A percentile compares a stretch with the other conserved stretches of the same genome.
phyloP scores from a whole-genome alignment of 2,113 vertebrate genomes.

The Seriola aureovittata region DNA sequence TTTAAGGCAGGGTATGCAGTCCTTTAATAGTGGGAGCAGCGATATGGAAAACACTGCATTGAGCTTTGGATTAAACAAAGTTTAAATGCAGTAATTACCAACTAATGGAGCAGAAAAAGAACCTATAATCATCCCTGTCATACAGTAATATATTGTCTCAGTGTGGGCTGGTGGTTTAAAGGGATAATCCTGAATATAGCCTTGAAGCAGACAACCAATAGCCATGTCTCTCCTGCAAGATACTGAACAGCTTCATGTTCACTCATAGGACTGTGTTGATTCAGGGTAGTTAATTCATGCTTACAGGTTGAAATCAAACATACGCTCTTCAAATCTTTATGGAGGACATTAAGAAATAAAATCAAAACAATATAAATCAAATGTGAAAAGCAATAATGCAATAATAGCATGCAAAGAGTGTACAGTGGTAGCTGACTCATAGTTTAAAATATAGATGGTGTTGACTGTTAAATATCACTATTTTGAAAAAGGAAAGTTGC shows the following conservation, averaged over 20 bases:
- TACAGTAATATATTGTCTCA: conserved; percentile 11
- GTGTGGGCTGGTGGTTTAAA: background rate
- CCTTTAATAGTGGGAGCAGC: conserved; percentile 30
- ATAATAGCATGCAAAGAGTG: background rate
- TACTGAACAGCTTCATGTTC: background rate
- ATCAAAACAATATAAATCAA: background rate
- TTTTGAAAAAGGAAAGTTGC: background rate
- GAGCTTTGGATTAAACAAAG: conserved; percentile 40
- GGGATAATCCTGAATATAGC: background rate
- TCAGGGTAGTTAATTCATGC: background rate
- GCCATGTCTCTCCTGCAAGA: background rate
- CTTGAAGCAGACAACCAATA: background rate
- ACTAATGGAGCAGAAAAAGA: conserved; percentile 54
- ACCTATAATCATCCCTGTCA: conserved; percentile 44
- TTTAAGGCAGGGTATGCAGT: background rate
- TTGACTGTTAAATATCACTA: background rate
- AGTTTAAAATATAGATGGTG: background rate
- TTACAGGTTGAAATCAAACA: background rate
- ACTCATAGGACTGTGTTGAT: background rate
- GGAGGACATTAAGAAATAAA: background rate
- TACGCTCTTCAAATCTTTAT: too few species aligned
- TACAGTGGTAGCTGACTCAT: background rate
- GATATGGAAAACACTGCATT: conserved; percentile 42
- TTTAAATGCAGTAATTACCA: conserved; percentile 54
- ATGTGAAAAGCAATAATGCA: background rate